Base-by-base conservation (phyloP, 2,113 vertebrate species). In the Neolamprologus falcicula region DNA sequence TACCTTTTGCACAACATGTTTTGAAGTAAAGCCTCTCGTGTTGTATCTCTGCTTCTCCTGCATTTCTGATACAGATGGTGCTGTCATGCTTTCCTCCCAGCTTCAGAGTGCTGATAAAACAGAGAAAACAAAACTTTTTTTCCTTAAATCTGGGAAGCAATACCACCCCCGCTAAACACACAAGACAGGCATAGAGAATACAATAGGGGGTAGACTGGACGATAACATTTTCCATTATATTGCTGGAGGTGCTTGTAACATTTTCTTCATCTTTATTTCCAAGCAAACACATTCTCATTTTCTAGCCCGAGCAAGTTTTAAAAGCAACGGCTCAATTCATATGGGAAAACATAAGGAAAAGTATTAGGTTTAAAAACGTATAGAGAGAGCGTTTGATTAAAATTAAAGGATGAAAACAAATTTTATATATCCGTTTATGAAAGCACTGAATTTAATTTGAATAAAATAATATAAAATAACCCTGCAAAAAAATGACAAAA, bases 21-120 rank as follows among this genome's bases (percentile, higher is more conserved):
- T 78, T 50, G 21, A 40, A 79, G 24, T 40, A 21, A 79, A 88
- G 31, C 71, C 53, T 83, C 37, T 54, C 24, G 2, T 17, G 45
- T 24, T 21, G 28, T 40, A 16, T 90, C 6, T 82, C 12, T 57
- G 42, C 57, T 37, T 61, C 24, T 3, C 24, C 54, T 54, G 78
- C 35, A 11, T 57, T 21, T 81, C 28, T 61, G 33, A 79, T 86
- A 80, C n/a, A 82, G 81, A 93, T 84, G 81, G 35, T 83, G 73
- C 71, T 80, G 73, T 78, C 83, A 80, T 59, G 53, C 68, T 89
- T 89, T 84, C 81, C 89, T 84, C 89, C 68, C 83, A 89, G 86
- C 87, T 78, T 83, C 81, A 84, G n/a, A 24, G 82, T 47, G 86
- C 86, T 76, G 86, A 89, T 63, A 83, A 89, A 83, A 90, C 80